Evolutionary conservation across 2,888 invertebrate genomes (phyloP), one percentile per base, ranked within the genome.

Genomic region (Amphipyra tragopoginis): DNA sequence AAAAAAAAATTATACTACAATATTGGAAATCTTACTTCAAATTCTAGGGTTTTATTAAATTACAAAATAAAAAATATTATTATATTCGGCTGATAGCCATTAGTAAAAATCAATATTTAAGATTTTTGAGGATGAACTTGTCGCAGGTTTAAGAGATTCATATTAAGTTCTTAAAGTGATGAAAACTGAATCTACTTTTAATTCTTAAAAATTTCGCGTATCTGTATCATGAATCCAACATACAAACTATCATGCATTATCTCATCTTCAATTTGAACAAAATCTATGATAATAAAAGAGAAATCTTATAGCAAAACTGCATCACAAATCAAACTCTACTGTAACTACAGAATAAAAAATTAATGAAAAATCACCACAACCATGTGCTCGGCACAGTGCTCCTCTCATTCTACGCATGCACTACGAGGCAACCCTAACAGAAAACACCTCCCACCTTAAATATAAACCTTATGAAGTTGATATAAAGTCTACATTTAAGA

Each of bases 301-400:
- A 92, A 86, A 80, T 89, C 81, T 79, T 83, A 87, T 85, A 88
- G 92, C 91, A 91, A 90, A 93, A 92, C 90, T 90, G 93, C 91
- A 93, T 93, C 92, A 92, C 91, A 93, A 86, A 84, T 88, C 85
- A 89, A 91, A 84, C 75, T 79, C 86, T 87, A 86, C 84, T 60
- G 57, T 77, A 84, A 75, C 90, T 91, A 91, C 90, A 75, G 80
- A 81, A 80, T 78, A 76, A 80, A 81, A 71, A 74, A 82, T 75
- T 79, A 77, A 64, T 67, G 78, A 82, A 82, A 85, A 81, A 82
- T 91, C 93, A 93, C 94, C 94, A 93, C 94, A 93, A 93, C 94
- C 93, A 88, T 88, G 91, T 91, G 90, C 90, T 83, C 84, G 91
- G 93, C 93, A 90, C 92, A 87, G 93, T 92, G 91, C 91, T 87